A percentile compares a stretch with the other conserved stretches of the same genome.
Conservation (phyloP, 2,113 vertebrate species). For the Rhipidura dahli region DNA sequence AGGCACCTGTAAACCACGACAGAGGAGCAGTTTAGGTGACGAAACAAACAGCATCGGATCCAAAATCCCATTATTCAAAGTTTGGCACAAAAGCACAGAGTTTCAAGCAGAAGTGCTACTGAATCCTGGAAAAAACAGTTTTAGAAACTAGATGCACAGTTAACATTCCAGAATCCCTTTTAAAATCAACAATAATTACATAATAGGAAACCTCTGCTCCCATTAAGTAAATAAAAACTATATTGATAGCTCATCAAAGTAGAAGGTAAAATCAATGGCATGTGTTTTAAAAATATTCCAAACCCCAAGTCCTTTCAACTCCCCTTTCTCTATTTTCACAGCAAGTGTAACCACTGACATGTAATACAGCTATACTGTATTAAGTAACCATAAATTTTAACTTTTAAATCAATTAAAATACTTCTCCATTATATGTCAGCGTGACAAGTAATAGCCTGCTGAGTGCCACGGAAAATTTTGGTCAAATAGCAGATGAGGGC, state of each 20-base stretch:
- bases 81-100: not conserved
- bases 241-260: not conserved
- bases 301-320: not conserved
- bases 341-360: not conserved
- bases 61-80: not conserved
- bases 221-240: not conserved
- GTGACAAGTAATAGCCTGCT: conserved; percentile 66
- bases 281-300: not conserved
- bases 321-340: not conserved
- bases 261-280: not conserved
- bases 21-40: not conserved
- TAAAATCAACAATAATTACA: not conserved
- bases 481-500: conserved; percentile 63
- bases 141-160: not conserved
- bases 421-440: conserved; percentile 29
- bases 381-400: conserved; percentile 42
- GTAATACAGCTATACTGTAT: conserved; percentile 10
- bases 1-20: not conserved
- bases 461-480: conserved; percentile 68
- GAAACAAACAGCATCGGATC: not conserved
- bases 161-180: not conserved
- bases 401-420: conserved; percentile 63
- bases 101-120: accelerated
- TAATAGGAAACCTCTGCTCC: not conserved
- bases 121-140: not conserved